Evolutionary conservation across 2,888 invertebrate species (phyloP).

Genomic region (Iselma pallidipennis): DNA sequence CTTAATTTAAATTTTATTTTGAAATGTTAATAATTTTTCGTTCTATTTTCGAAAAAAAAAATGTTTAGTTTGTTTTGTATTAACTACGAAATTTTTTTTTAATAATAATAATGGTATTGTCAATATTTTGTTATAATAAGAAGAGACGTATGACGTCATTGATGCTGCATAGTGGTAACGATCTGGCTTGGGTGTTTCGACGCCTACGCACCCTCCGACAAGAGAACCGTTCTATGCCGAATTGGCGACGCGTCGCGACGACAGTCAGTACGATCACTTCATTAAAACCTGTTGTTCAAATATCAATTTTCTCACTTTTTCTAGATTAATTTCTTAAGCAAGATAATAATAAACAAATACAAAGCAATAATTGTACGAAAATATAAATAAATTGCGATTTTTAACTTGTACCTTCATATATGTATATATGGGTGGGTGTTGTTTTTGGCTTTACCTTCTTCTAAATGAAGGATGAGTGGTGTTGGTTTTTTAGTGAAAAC

Average conservation of each 20-base stretch:
- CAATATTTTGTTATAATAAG: constrained; percentile 23
- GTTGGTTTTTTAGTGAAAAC: constrained; percentile 68
- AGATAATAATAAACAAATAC: constrained; percentile 8
- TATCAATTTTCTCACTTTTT: neutral
- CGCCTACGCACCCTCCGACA: constrained; percentile 42
- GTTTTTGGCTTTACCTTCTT: neutral
- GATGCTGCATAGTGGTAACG: constrained; percentile 53
- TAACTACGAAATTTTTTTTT: neutral
- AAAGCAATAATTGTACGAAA: neutral
- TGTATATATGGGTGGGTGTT: too few relatives aligned
- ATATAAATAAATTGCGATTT: too few relatives aligned
- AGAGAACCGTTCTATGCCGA: constrained; percentile 33
- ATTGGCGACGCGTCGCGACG: constrained; percentile 24
- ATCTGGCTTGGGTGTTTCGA: constrained; percentile 45
- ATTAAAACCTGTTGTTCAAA: constrained; percentile 47
- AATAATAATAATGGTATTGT: neutral
- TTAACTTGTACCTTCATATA: too few relatives aligned
- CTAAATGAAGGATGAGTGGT: constrained; percentile 58
- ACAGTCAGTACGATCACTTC: constrained; percentile 44
- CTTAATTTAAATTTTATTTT: neutral
- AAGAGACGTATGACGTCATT: constrained; percentile 46
- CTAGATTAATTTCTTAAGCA: too few relatives aligned
- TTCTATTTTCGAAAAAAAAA: too few relatives aligned
- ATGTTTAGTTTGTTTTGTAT: neutral
- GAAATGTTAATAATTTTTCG: neutral